These are phyloP conservation scores for Phrynosoma blainvillii DNA, from an alignment of 2,113 vertebrate species.

Conservation along the genomic window DNA sequence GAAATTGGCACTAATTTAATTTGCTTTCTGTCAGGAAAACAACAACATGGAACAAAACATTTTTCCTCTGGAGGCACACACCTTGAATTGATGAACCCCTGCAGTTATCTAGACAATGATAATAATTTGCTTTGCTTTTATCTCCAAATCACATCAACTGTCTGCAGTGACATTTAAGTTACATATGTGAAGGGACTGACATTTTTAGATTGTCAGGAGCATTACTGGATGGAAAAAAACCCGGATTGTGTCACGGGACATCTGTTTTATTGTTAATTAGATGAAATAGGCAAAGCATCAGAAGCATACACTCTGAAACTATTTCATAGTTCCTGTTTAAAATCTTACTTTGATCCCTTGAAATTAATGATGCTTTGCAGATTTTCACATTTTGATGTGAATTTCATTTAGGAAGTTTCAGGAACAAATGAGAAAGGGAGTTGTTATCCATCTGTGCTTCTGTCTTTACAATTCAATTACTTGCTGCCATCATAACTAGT, in stretches of 20 bases:
- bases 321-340: slow-evolving; percentile 70
- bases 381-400: slow-evolving; percentile 71
- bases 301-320: slow-evolving; percentile 66
- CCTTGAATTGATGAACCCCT: slow-evolving; percentile 12
- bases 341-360: slow-evolving; percentile 60
- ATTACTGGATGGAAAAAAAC: slow-evolving; percentile 73
- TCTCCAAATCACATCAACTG: slow-evolving; percentile 73
- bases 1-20: slow-evolving; percentile 23
- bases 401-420: slow-evolving; percentile 74
- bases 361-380: slow-evolving; percentile 72
- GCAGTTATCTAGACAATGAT: slow-evolving; percentile 68
- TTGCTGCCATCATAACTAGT: slow-evolving; percentile 56
- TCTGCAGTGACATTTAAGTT: slow-evolving; percentile 78
- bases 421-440: slow-evolving; percentile 68
- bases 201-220: slow-evolving; percentile 75
- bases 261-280: slow-evolving; percentile 84
- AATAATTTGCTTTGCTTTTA: slow-evolving; percentile 74
- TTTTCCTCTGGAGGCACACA: slow-evolving; percentile 13
- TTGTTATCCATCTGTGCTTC: slow-evolving; percentile 72
- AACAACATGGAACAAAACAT: slow-evolving; percentile 12
- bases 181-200: slow-evolving; percentile 74
- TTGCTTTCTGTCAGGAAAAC: slow-evolving; percentile 30
- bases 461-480: slow-evolving; percentile 69
- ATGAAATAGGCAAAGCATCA: slow-evolving; percentile 72
- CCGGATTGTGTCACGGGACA: slow-evolving; percentile 73